Evolutionary conservation across 2,888 invertebrate genomes (phyloP).

Genomic region (Cephalotes varians): DNA sequence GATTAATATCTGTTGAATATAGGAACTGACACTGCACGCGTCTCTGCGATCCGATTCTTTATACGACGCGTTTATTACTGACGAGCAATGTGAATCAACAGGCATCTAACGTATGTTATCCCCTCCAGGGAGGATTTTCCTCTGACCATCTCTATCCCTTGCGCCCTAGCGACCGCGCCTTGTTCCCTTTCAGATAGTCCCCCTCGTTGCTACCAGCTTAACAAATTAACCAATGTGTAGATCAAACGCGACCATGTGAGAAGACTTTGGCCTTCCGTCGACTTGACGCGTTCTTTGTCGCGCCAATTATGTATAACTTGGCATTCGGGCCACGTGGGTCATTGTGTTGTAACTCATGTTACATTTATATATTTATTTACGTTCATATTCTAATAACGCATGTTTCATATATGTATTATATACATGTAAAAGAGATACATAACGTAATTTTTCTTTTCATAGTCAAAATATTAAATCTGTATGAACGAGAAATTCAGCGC

Average conservation of each 20-base stretch:
- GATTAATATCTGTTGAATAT: neutral
- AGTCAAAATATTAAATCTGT: neutral
- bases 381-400: neutral
- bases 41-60: conserved; percentile 33
- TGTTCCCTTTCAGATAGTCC: conserved; percentile 25
- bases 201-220: neutral
- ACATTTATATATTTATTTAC: neutral
- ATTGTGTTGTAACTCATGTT: neutral
- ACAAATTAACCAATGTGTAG: neutral
- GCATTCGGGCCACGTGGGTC: neutral
- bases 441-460: neutral
- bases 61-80: conserved; percentile 67
- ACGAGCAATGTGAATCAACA: conserved; percentile 70
- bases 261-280: conserved; percentile 26
- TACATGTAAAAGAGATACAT: neutral
- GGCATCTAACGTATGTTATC: conserved; percentile 68
- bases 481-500: neutral
- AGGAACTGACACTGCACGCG: conserved; percentile 1
- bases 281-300: neutral
- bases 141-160: conserved; percentile 45
- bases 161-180: conserved; percentile 45
- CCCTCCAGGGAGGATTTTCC: conserved; percentile 64
- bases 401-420: neutral
- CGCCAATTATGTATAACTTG: neutral
- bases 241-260: conserved; percentile 20